Evolutionary conservation across 2,888 invertebrate species (phyloP), one percentile per base, ranked within the genome.

Genomic region (Microdon myrmicae): DNA sequence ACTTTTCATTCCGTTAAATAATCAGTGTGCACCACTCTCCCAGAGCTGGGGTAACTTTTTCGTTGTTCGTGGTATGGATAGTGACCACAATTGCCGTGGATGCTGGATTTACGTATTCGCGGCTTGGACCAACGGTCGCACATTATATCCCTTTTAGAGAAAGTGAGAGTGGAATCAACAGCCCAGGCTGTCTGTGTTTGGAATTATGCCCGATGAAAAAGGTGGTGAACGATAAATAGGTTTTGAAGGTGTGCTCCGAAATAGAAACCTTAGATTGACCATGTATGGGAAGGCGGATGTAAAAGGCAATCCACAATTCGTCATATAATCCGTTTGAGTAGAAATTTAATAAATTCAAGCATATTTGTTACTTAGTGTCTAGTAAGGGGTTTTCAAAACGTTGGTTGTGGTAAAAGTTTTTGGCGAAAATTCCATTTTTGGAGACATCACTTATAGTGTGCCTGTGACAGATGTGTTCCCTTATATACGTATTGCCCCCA

Each of bases 201-300:
- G 22, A 43, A 29, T 31, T 31, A 20, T 31, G 9, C 22, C 22
- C 41, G 8, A 41, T 20, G 13, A 29, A 3, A 10, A 19, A 2
- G 8, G 14, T 14, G 3, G 16, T 4, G 14, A 29, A 29, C 7
- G 14, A 22, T 31, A n/a, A n/a, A 9, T 3, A 19, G 10, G 10
- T 31, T 43, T 44, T 10, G 32, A 35, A 49, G 32, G 44, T 31
- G 47, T 43, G 41, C 43, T 51, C 45, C 26, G 47, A 58, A 37
- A 58, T 58, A 45, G 38, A 43, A 64, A 45, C 51, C 64, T 58
- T 53, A 43, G 47, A 58, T 53, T 47, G 58, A 9, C 64, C 58
- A 64, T 58, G 37, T 58, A 64, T 58, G 58, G 64, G 32, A 19
- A 25, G 41, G 37, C 58, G 64, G 58, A 64, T 64, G 64, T 58